phyloP scores from a whole-genome alignment of 2,797 vertebrate species.

The Phaenicophaeus curvirostris region DNA sequence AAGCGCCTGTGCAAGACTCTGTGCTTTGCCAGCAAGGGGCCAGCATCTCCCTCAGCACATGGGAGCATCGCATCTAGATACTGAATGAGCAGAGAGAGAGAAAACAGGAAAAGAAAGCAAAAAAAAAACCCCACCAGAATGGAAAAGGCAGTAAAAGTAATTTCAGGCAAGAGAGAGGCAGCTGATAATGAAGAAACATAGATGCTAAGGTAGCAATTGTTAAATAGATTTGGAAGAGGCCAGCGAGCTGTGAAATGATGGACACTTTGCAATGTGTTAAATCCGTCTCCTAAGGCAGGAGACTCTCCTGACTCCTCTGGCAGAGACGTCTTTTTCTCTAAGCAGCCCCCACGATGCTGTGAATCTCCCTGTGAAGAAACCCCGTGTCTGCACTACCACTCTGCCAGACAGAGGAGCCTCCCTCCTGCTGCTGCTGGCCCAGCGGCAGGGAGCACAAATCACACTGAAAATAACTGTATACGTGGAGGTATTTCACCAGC shows the following conservation, averaged over 20 bases:
- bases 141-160: not conserved
- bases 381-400: not conserved
- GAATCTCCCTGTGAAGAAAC: not conserved
- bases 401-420: not conserved
- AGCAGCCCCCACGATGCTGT: not conserved
- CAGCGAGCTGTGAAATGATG: not conserved
- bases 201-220: not conserved
- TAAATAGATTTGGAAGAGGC: not conserved
- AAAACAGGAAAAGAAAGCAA: not conserved
- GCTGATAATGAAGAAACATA: not conserved
- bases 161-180: not conserved
- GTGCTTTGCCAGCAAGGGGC: not conserved
- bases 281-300: not conserved
- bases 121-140: not conserved
- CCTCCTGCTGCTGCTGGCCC: not conserved
- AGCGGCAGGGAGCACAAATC: not conserved
- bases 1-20: not conserved
- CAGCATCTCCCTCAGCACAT: fast-evolving
- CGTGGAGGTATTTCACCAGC: not conserved
- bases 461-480: not conserved
- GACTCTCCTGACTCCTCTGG: not conserved
- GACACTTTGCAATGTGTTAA: not conserved
- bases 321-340: not conserved
- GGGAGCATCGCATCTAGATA: not conserved
- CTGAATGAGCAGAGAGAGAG: not conserved